Conservation (phyloP, 2,797 vertebrate genomes). For the Epinephelus coioides region DNA sequence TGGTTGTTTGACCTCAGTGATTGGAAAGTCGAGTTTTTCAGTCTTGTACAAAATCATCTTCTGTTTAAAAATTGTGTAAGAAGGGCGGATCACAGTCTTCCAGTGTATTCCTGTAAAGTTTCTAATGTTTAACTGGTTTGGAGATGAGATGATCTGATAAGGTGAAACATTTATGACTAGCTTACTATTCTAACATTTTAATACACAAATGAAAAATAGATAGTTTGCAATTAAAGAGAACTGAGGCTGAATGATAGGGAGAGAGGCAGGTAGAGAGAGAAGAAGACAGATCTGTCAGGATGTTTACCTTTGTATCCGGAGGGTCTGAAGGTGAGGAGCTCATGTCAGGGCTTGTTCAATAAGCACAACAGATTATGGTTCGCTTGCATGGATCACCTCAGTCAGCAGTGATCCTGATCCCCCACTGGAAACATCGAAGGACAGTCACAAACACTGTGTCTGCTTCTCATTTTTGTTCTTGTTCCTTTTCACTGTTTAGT, state of each 20-base stretch:
- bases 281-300: slow-evolving; percentile 11
- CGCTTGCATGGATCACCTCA: not conserved
- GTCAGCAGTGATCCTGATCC: slow-evolving; percentile 14
- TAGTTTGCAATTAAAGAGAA: not conserved
- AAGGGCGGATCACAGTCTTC: not conserved
- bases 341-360: slow-evolving; percentile 49
- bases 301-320: slow-evolving; percentile 30
- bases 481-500: no score
- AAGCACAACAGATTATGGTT: slow-evolving; percentile 27
- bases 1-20: no score
- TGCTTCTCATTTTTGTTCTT: no score
- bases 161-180: not conserved
- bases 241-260: not conserved
- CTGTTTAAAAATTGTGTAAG: not conserved
- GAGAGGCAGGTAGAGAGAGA: not conserved
- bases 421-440: not conserved
- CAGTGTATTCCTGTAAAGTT: not conserved
- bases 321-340: slow-evolving; percentile 17
- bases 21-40: no score
- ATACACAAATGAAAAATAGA: not conserved
- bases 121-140: not conserved
- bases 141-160: not conserved
- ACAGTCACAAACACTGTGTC: not conserved
- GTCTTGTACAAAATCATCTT: not conserved
- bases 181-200: not conserved